Conservation (phyloP, 2,113 vertebrate species). For the Choloepus hoffmanni region DNA sequence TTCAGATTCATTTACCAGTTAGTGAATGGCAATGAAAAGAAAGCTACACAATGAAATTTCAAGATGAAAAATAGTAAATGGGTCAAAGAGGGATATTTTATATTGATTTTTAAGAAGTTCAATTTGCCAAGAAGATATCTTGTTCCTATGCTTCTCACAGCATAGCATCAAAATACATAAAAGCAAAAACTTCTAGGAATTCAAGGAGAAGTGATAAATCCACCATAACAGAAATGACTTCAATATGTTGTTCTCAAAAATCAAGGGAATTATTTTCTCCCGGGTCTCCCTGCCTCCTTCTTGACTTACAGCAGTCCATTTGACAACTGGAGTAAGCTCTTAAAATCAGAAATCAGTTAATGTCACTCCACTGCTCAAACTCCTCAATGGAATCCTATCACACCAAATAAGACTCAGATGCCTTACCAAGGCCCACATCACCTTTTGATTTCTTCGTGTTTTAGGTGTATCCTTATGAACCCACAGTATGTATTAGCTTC, state of each 20-base stretch:
- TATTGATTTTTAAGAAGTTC: neutral
- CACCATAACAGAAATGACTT: neutral
- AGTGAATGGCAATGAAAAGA: constrained; percentile 19
- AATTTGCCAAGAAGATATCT: neutral
- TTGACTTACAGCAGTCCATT: neutral
- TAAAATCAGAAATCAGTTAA: neutral
- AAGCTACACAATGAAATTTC: neutral
- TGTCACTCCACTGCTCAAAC: neutral
- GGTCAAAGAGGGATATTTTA: neutral
- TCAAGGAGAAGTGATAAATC: neutral
- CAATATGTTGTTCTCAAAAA: neutral
- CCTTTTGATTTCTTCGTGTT: neutral
- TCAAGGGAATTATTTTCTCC: neutral
- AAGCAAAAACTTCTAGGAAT: neutral
- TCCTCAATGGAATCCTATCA: neutral
- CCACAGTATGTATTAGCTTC: neutral
- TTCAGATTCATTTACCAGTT: neutral
- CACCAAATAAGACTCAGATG: neutral
- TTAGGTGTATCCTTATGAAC: neutral
- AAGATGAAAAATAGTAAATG: neutral
- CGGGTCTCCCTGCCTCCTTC: neutral
- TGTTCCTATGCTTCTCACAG: neutral
- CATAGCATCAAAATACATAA: neutral
- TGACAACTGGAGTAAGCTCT: neutral
- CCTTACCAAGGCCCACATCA: too few relatives aligned